phyloP scores from a whole-genome alignment of 2,888 invertebrate genomes.

The Trachelus troglodyta region DNA sequence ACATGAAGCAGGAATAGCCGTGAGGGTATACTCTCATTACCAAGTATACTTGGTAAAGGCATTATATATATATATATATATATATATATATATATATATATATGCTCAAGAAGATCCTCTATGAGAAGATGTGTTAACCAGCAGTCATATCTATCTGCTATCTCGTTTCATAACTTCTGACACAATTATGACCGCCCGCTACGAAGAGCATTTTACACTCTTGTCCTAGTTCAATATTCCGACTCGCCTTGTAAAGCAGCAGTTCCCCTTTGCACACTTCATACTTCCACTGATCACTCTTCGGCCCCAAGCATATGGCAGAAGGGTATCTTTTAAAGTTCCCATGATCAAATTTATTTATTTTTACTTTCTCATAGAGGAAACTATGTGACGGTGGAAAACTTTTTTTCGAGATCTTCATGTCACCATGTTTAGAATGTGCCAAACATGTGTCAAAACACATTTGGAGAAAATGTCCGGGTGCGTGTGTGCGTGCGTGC shows the following conservation, averaged over 20 bases:
- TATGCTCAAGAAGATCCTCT: background rate
- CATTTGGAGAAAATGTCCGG: no score
- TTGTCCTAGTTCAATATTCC: conserved; percentile 29
- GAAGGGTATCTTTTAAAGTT: background rate
- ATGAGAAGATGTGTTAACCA: background rate
- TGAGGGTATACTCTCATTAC: background rate
- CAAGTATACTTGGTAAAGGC: background rate
- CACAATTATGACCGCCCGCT: conserved; percentile 22
- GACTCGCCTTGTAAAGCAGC: conserved; percentile 10
- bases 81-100: no score
- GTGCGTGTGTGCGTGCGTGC: no score
- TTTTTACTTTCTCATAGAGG: no score
- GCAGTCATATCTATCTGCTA: conserved; percentile 25
- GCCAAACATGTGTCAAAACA: no score
- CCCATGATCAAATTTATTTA: no score
- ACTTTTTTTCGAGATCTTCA: no score
- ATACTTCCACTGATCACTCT: background rate
- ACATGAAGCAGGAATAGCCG: background rate
- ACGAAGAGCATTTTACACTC: conserved; percentile 27
- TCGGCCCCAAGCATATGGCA: background rate
- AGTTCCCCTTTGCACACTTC: background rate
- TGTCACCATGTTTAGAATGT: no score
- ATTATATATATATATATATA: background rate
- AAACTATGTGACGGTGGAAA: no score
- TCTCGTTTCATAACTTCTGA: conserved; percentile 35